phyloP scores from a whole-genome alignment of 2,888 invertebrate genomes.

The Yponomeuta evonymella region DNA sequence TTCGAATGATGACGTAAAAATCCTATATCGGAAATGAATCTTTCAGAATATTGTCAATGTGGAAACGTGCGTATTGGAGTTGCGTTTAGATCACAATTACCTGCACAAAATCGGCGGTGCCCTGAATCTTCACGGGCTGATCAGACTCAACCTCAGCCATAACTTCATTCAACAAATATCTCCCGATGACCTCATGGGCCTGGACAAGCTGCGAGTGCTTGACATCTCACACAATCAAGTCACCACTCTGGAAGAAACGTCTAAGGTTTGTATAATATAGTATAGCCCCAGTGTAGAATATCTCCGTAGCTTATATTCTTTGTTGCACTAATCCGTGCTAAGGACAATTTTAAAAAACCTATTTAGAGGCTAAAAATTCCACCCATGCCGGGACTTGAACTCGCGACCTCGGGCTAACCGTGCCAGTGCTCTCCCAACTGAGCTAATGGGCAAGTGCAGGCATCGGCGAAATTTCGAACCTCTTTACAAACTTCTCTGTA shows the following conservation, averaged over 20 bases:
- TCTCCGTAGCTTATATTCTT: no score
- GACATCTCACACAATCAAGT: conserved; percentile 88
- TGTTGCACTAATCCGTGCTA: no score
- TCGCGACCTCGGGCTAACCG: no score
- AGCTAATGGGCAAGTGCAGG: no score
- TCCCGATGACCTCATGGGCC: conserved; percentile 85
- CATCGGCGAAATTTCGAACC: no score
- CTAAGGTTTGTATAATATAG: conserved; percentile 78
- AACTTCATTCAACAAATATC: conserved; percentile 84
- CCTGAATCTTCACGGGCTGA: conserved; percentile 83
- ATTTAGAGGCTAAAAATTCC: no score
- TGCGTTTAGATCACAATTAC: conserved; percentile 85
- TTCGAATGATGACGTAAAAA: no score
- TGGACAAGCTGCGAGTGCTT: conserved; percentile 83
- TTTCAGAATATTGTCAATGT: conserved; percentile 85
- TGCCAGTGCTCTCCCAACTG: no score
- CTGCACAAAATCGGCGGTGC: conserved; percentile 83
- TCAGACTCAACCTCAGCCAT: conserved; percentile 83
- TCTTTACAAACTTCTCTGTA: no score
- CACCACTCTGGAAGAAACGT: conserved; percentile 86
- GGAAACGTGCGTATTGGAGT: conserved; percentile 82
- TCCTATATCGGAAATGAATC: conserved; percentile 10
- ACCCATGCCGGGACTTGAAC: no score
- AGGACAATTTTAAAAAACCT: no score
- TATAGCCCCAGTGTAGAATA: not conserved